Percentiles rank a stretch among this genome's conserved stretches.
phyloP scores from a whole-genome alignment of 2,888 invertebrate genomes.

The Tetanocera ferruginea region DNA sequence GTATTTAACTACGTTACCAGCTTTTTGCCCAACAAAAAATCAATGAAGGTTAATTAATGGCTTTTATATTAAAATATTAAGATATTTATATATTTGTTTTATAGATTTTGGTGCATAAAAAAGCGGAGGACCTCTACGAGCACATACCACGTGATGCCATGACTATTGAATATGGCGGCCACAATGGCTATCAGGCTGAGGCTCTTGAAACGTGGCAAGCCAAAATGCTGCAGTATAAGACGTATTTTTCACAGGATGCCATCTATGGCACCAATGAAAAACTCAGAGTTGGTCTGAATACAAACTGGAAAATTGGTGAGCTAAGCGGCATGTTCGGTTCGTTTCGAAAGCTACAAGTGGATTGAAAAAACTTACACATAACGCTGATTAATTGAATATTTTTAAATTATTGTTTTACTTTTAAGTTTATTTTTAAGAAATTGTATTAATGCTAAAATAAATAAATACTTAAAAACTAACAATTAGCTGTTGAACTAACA shows the following conservation, averaged over 20 bases:
- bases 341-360: constrained; percentile 60
- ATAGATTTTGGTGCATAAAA: constrained; percentile 61
- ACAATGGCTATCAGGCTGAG: constrained; percentile 59
- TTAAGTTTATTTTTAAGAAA: neutral
- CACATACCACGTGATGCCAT: constrained; percentile 59
- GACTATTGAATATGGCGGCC: constrained; percentile 61
- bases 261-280: constrained; percentile 58
- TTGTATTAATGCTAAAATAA: neutral
- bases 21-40: constrained; percentile 56
- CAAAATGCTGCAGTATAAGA: constrained; percentile 51
- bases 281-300: constrained; percentile 53
- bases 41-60: constrained; percentile 54
- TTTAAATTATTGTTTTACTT: constrained; percentile 13
- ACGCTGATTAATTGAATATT: neutral
- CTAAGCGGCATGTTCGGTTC: constrained; percentile 58
- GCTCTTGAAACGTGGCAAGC: constrained; percentile 57
- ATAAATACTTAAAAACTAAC: neutral
- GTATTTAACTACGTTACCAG: constrained; percentile 57
- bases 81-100: neutral
- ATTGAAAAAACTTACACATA: constrained; percentile 44
- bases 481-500: neutral
- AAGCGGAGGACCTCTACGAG: constrained; percentile 60
- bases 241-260: constrained; percentile 58
- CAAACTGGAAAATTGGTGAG: constrained; percentile 51
- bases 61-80: neutral